Conservation (phyloP, 2,113 vertebrate species). For the Oreotrochilus melanogaster region DNA sequence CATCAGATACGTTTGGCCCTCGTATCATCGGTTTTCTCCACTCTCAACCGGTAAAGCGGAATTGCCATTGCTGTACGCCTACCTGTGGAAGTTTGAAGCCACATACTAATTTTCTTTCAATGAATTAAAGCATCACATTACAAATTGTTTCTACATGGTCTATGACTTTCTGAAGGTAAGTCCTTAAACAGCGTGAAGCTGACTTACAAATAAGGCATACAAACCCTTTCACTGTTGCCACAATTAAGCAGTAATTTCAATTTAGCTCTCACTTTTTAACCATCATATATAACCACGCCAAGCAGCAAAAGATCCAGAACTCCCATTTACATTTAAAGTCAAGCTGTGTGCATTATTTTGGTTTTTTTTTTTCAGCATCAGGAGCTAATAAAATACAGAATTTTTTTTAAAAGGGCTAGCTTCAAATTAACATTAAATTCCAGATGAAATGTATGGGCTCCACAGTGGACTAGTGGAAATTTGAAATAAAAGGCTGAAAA, state of each 20-base stretch:
- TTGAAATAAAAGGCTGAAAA: conserved; percentile 82
- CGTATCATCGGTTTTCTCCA: conserved; percentile 79
- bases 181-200: conserved; percentile 84
- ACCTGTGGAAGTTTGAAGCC: conserved; percentile 81
- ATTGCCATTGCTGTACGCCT: conserved; percentile 79
- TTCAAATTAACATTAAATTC: conserved; percentile 84
- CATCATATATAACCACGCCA: conserved; percentile 74
- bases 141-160: conserved; percentile 80
- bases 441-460: conserved; percentile 88
- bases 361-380: conserved; percentile 62
- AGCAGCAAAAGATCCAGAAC: conserved; percentile 75
- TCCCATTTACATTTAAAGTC: conserved; percentile 81
- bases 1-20: conserved; percentile 80
- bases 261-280: conserved; percentile 76
- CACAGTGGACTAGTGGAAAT: conserved; percentile 85
- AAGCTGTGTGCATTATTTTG: conserved; percentile 77
- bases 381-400: conserved; percentile 80
- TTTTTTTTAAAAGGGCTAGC: conserved; percentile 76
- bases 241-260: conserved; percentile 78
- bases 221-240: conserved; percentile 76
- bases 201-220: conserved; percentile 81
- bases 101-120: conserved; percentile 77
- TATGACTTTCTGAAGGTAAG: conserved; percentile 76
- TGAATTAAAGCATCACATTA: conserved; percentile 81
- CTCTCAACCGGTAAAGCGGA: conserved; percentile 76